A percentile compares a stretch with the other conserved stretches of the same genome.
Evolutionary conservation across 2,888 invertebrate genomes (phyloP).

Genomic region (Axea sp.): DNA sequence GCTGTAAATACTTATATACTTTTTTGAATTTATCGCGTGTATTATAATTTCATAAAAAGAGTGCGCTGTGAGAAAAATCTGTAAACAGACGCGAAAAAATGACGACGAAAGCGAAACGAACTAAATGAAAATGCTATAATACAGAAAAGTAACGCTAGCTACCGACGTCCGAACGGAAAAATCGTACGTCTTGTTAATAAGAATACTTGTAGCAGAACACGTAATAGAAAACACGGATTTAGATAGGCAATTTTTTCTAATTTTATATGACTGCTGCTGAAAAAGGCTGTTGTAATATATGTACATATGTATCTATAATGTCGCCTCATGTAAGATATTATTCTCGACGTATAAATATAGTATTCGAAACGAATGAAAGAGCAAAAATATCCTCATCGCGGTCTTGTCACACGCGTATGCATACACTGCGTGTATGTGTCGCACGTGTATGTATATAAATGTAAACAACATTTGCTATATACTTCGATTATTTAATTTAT

Average conservation of each 20-base stretch:
- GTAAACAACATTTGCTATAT: conserved; percentile 75
- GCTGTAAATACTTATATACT: conserved; percentile 61
- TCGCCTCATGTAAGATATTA: conserved; percentile 79
- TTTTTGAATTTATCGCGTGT: conserved; percentile 60
- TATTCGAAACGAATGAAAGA: conserved; percentile 64
- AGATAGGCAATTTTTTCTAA: conserved; percentile 79
- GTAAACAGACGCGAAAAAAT: conserved; percentile 7
- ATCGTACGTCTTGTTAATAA: conserved; percentile 44
- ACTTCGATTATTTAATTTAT: conserved; percentile 79
- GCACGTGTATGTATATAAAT: conserved; percentile 67
- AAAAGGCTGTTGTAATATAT: conserved; percentile 76
- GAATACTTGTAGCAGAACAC: conserved; percentile 50
- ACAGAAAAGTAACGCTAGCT: conserved; percentile 22
- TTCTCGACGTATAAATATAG: conserved; percentile 66
- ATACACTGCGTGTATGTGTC: conserved; percentile 71
- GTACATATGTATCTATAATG: conserved; percentile 78
- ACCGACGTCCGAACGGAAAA: conserved; percentile 25
- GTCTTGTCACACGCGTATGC: conserved; percentile 63
- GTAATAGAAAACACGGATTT: conserved; percentile 65
- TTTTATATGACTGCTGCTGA: conserved; percentile 77
- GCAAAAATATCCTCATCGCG: conserved; percentile 57
- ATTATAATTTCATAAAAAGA: conserved; percentile 59
- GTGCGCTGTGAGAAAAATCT: conserved; percentile 53
- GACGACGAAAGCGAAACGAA: conserved; percentile 22
- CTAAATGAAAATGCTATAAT: conserved; percentile 16